Evolutionary conservation across 2,797 vertebrate species (phyloP), one percentile per base, ranked within the genome.

Genomic region (Rhinatrema bivittatum): DNA sequence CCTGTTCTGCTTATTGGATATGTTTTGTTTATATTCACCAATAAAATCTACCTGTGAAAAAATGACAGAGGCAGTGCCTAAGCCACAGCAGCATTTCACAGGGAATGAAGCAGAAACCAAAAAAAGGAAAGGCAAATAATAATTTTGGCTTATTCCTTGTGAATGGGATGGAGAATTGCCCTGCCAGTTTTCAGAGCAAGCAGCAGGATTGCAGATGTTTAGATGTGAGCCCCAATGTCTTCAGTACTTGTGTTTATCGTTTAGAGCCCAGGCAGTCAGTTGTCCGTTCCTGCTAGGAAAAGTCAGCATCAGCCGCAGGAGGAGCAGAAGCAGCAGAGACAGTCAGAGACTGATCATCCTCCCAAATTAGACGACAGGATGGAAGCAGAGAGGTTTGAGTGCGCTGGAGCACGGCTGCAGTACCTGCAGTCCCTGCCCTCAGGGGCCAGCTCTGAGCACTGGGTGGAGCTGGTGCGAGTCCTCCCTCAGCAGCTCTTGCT

Each of bases 221-320:
- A n/a, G n/a, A n/a, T n/a, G n/a, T n/a, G n/a, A n/a, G n/a, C 16
- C 24, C 8, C 23, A 32, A 23, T 28, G 27, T 40, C 49, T 36
- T 21, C 59, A 66, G 68, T 70, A 24, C 68, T 61, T 70, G 56
- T 74, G 61, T 76, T 71, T 76, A 46, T 74, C 61, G 56, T 59
- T 50, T 60, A 79, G 76, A 62, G 63, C 43, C 56, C 72, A 76
- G 74, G 36, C 74, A 78, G 68, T 59, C 65, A 70, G 61, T 56
- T 50, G 50, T 62, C 48, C 47, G 36, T 37, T 23, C 40, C 32
- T 46, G 53, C 63, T 65, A 60, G 68, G 61, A 72, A 65, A 60
- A 62, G 60, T 43, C 65, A 65, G 59, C 68, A 39, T 48, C 52
- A 59, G 39, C 47, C 55, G 45, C 24, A 50, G 56, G 53, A 55